Evolutionary conservation across 2,888 invertebrate genomes (phyloP), one percentile per base, ranked within the genome.

Genomic region (Cheilosia impressa): DNA sequence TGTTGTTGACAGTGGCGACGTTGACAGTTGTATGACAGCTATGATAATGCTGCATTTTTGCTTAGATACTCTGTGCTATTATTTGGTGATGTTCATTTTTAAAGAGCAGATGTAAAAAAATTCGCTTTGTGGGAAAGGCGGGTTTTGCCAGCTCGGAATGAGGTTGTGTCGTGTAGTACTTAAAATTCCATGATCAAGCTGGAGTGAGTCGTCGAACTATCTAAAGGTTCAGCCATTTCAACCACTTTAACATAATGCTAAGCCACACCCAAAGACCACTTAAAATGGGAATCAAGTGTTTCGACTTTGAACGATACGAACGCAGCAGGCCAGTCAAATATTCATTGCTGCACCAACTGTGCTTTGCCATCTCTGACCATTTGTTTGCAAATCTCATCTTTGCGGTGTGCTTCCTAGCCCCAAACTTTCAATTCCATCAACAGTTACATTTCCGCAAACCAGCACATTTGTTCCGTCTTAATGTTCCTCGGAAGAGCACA

Each of bases 11-110:
- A 73, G 52, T 27, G 27, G 50, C 15, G 72, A 63, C 41, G 55
- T 17, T 75, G 63, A 75, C 75, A 75, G 75, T 75, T 75, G 47
- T 47, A 38, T 75, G 75, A 75, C 65, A 65, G 75, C 47, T 15
- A 24, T 57, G 65, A 65, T 75, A 55, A 65, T 65, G 41, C 47
- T 31, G 57, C 65, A 57, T 27, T 57, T 41, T 58, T 58, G 43
- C 43, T 57, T 41, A 7, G 43, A 17, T 2, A 58, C 50, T 31
- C 45, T 45, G 31, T 57, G 4, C 22, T n/a, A 3, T 38, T 58
- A 24, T 22, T 47, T 57, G 13, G 10, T 1, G 45, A 1, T 45
- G 15, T 7, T 2, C 7, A 45, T 17, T 17, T 27, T 27, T 27
- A 27, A 27, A 27, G 27, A 27, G 5, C 0, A 27, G 27, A 1